Conservation (phyloP, 2,113 vertebrate genomes). For the Litocranius walleri region DNA sequence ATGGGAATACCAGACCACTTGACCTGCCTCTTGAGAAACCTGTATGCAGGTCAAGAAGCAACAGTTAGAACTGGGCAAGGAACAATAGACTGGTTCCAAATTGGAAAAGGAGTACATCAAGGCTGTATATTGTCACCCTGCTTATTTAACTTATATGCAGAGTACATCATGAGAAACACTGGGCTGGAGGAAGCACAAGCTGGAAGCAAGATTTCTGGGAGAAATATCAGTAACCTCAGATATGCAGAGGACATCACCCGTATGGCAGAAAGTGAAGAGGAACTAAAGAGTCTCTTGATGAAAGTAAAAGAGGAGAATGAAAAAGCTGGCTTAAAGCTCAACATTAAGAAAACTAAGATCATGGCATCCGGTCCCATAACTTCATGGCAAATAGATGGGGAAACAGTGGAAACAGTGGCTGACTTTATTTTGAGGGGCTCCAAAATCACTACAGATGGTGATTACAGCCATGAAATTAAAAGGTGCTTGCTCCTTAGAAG, state of each 20-base stretch:
- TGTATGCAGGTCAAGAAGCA: not conserved
- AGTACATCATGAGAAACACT: not conserved
- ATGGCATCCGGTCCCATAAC: not conserved
- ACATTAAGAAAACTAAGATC: not conserved
- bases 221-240: not conserved
- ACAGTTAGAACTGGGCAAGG: not conserved
- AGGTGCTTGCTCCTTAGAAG: not conserved
- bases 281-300: not conserved
- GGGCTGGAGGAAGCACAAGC: not conserved
- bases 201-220: not conserved
- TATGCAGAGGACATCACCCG: not conserved
- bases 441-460: too few relatives aligned
- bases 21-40: not conserved
- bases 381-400: not conserved
- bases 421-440: too few relatives aligned
- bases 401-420: too few relatives aligned
- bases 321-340: not conserved
- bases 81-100: not conserved
- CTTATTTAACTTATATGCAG: not conserved
- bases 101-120: not conserved
- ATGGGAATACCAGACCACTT: not conserved
- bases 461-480: not conserved
- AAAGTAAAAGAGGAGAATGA: not conserved
- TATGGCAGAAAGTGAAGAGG: not conserved
- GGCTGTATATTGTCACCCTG: not conserved